These are phyloP conservation scores for Poeciliopsis turrubarensis DNA, from an alignment of 2,113 vertebrate genomes.

Conservation along the genomic window DNA sequence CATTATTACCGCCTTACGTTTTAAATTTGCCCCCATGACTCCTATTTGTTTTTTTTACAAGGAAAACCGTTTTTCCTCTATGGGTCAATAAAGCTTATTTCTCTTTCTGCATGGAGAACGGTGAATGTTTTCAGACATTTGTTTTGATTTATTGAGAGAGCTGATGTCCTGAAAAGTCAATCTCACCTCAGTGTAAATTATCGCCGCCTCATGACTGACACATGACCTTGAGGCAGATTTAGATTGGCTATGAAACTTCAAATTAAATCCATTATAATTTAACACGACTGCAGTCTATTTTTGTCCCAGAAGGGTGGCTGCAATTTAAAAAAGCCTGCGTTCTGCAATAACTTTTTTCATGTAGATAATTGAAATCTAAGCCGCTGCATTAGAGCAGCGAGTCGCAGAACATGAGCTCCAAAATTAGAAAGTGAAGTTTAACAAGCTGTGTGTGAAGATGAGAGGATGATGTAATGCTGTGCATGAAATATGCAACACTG, in stretches of 20 bases:
- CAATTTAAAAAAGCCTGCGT: constrained; percentile 15
- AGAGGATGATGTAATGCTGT: constrained; percentile 41
- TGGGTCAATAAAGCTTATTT: too few relatives aligned
- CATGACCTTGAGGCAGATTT: constrained; percentile 39
- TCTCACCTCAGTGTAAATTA: constrained; percentile 47
- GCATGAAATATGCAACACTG: constrained; percentile 51
- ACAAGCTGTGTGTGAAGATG: constrained; percentile 34
- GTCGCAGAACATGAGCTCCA: constrained; percentile 23
- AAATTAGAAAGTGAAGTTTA: constrained; percentile 58
- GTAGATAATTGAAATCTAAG: constrained; percentile 58
- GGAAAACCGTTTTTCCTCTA: too few relatives aligned
- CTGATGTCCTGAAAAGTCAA: constrained; percentile 60
- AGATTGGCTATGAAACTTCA: constrained; percentile 62
- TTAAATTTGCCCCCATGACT: too few relatives aligned
- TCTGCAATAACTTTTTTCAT: constrained; percentile 50
- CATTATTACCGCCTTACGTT: too few relatives aligned
- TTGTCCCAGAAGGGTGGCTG: constrained; percentile 22
- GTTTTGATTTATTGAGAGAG: constrained; percentile 21
- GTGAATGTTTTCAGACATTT: neutral
- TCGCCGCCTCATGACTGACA: constrained; percentile 54
- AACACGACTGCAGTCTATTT: constrained; percentile 51
- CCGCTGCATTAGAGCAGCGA: constrained; percentile 20
- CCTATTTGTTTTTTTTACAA: too few relatives aligned
- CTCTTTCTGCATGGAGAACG: too few relatives aligned
- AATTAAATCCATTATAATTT: constrained; percentile 68